phyloP scores from a whole-genome alignment of 2,888 invertebrate species.

The Parascotia fuliginaria region DNA sequence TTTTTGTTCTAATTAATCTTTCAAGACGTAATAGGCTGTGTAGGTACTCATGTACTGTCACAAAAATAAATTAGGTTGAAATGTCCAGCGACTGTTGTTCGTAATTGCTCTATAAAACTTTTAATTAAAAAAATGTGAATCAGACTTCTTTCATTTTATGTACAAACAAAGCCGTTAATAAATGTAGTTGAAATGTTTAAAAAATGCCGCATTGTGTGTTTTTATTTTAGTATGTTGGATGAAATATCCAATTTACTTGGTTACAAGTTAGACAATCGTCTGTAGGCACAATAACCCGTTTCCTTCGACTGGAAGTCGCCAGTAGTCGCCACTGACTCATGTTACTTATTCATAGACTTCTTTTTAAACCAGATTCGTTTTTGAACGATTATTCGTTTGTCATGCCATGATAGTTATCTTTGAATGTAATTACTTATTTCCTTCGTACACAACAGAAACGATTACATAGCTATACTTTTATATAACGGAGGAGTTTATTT shows the following conservation, averaged over 20 bases:
- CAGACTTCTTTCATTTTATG: slow-evolving; percentile 1
- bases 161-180: slow-evolving; percentile 2
- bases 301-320: slow-evolving; percentile 14
- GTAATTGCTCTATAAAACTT: slow-evolving; percentile 19
- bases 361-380: not conserved
- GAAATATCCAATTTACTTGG: not conserved
- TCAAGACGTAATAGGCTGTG: too few species aligned
- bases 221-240: not conserved
- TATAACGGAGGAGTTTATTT: too few species aligned
- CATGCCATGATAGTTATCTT: too few species aligned
- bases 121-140: slow-evolving; percentile 21
- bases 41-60: not conserved
- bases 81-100: slow-evolving; percentile 4
- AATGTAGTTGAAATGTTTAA: too few species aligned
- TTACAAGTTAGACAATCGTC: slow-evolving; percentile 24
- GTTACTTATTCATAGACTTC: not conserved
- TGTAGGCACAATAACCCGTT: slow-evolving; percentile 39
- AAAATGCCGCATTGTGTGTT: not conserved
- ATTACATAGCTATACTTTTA: too few species aligned
- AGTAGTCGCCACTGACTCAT: slow-evolving; percentile 12
- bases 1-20: too few species aligned
- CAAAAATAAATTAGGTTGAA: slow-evolving; percentile 21
- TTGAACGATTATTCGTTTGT: not conserved
- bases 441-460: too few species aligned
- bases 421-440: too few species aligned